These are phyloP conservation scores for Nephrotoma flavescens DNA, from an alignment of 2,888 invertebrate species.

Conservation along the genomic window DNA sequence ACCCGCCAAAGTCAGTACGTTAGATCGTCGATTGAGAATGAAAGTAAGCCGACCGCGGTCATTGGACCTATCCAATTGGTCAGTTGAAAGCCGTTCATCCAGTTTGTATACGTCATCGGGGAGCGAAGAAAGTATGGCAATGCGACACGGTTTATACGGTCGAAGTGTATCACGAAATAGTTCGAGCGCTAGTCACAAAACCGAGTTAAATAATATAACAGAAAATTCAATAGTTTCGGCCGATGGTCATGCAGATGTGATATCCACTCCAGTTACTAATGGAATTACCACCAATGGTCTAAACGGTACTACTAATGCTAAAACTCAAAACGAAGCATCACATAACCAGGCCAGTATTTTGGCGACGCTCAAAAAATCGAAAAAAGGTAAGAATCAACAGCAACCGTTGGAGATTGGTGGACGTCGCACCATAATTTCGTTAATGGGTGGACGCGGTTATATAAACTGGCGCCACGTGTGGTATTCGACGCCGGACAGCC, in stretches of 20 bases:
- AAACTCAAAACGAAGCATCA: neutral
- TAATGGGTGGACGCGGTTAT: constrained; percentile 82
- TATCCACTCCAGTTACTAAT: neutral
- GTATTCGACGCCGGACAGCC: constrained; percentile 31
- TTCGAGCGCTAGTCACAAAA: constrained; percentile 56
- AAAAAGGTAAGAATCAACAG: constrained; percentile 29
- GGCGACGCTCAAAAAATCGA: constrained; percentile 26
- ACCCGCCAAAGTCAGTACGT: constrained; percentile 65
- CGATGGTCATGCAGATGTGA: constrained; percentile 18
- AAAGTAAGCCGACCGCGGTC: constrained; percentile 69
- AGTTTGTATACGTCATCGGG: constrained; percentile 71
- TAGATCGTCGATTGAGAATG: constrained; percentile 67
- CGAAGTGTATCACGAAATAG: constrained; percentile 60
- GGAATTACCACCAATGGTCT: neutral
- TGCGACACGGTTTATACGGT: constrained; percentile 36
- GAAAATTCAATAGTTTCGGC: constrained; percentile 34
- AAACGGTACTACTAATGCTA: constrained; percentile 19
- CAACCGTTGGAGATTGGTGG: constrained; percentile 35
- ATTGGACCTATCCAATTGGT: constrained; percentile 75
- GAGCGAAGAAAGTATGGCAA: constrained; percentile 70
- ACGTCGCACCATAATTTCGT: constrained; percentile 62
- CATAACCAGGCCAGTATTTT: constrained; percentile 17
- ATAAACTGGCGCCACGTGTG: constrained; percentile 70
- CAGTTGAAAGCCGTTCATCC: constrained; percentile 70
- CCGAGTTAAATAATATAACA: constrained; percentile 37